Conservation (phyloP, 2,113 vertebrate species). For the Morone saxatilis region DNA sequence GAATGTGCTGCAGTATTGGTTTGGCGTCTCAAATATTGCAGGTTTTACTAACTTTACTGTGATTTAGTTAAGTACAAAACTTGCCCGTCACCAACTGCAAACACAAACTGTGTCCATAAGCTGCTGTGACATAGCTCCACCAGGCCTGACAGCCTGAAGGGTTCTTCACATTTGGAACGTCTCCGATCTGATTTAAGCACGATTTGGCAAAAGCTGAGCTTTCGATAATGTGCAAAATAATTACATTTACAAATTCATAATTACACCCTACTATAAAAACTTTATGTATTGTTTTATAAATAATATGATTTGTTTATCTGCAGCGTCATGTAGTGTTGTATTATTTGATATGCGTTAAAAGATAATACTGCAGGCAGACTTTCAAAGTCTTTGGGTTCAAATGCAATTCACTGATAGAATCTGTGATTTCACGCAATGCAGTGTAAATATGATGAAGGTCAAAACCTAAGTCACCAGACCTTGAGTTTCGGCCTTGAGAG, state of each 20-base stretch:
- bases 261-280: background rate
- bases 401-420: background rate
- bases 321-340: too few species aligned
- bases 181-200: background rate
- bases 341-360: too few species aligned
- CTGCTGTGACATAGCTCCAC: background rate
- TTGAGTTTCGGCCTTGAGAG: background rate
- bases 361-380: background rate
- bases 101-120: background rate
- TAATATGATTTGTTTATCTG: too few species aligned
- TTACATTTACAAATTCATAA: background rate
- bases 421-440: background rate
- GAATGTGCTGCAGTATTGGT: conserved; percentile 23
- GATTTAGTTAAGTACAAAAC: conserved; percentile 20
- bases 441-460: background rate
- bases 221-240: background rate
- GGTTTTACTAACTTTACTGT: conserved; percentile 21
- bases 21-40: conserved; percentile 9
- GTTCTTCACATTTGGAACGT: conserved; percentile 2
- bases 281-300: too few species aligned
- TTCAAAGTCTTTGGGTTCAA: too few species aligned
- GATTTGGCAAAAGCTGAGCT: background rate
- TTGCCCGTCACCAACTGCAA: background rate
- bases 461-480: background rate
- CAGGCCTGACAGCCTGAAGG: background rate